Evolutionary conservation across 2,888 invertebrate genomes (phyloP).

Genomic region (Rhamnusium bicolor): DNA sequence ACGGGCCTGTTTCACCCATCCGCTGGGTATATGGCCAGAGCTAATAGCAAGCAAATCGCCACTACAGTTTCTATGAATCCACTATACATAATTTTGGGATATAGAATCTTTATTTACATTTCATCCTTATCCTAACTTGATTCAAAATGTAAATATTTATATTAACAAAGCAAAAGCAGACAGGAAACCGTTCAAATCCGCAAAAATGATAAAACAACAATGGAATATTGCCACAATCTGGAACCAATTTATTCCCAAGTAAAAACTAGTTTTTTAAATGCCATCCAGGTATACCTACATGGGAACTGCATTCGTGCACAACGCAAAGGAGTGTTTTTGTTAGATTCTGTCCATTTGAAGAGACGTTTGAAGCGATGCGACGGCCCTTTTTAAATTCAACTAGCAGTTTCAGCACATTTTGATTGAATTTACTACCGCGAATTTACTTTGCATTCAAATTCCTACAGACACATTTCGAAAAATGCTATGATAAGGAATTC

Average conservation of each 20-base stretch:
- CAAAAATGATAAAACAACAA: background rate
- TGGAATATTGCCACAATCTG: background rate
- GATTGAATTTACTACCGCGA: background rate
- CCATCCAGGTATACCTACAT: background rate
- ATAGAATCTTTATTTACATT: background rate
- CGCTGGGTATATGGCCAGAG: no score
- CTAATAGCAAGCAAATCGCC: no score
- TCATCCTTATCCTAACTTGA: background rate
- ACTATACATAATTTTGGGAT: no score
- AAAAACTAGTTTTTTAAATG: background rate
- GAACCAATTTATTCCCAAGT: background rate
- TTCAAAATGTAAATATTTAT: background rate
- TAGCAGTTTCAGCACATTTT: background rate
- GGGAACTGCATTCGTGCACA: background rate
- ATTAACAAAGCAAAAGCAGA: background rate
- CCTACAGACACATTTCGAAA: background rate
- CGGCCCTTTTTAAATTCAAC: background rate
- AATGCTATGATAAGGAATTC: background rate
- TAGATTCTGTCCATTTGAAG: background rate
- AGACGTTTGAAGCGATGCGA: background rate
- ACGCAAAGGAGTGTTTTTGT: background rate
- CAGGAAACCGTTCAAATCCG: background rate
- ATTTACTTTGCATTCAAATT: background rate
- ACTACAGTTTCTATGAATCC: no score
- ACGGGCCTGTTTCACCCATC: no score